Evolutionary conservation across 2,113 vertebrate species (phyloP).

Genomic region (Rhipidura dahli): DNA sequence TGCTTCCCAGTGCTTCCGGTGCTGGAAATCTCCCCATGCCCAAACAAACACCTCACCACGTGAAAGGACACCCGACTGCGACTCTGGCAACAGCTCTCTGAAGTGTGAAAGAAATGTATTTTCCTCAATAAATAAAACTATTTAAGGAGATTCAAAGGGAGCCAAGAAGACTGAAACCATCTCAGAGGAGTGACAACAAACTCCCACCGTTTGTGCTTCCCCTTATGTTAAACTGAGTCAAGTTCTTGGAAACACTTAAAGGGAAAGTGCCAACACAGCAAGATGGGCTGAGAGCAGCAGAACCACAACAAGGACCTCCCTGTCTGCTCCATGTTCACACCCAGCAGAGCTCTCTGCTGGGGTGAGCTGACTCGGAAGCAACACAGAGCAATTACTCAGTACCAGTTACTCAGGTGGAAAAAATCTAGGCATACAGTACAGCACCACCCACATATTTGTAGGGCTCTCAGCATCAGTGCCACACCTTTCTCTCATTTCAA

Average conservation of each 20-base stretch:
- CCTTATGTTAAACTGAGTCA: not conserved
- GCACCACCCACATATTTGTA: constrained; percentile 56
- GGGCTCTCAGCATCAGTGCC: constrained; percentile 27
- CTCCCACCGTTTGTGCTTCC: constrained; percentile 13
- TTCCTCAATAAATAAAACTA: not conserved
- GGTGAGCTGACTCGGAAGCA: constrained; percentile 34
- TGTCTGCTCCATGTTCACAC: constrained; percentile 44
- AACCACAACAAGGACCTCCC: constrained; percentile 62
- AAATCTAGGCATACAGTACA: constrained; percentile 36
- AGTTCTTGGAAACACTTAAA: constrained; percentile 50
- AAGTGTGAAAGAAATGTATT: not conserved
- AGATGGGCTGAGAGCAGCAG: constrained; percentile 18
- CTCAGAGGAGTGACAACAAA: constrained; percentile 1
- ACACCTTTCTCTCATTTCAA: constrained; percentile 35
- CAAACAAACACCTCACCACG: constrained; percentile 17
- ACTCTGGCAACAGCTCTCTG: not conserved
- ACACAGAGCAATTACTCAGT: constrained; percentile 44
- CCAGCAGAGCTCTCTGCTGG: not conserved
- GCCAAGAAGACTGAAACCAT: not conserved
- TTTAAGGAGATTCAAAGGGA: not conserved
- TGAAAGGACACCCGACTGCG: not conserved
- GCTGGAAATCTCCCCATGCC: not conserved
- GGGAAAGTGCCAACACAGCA: constrained; percentile 35
- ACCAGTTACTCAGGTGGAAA: constrained; percentile 65
- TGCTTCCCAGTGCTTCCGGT: not conserved